Conservation (phyloP, 2,113 vertebrate genomes). For the Eira barbara region DNA sequence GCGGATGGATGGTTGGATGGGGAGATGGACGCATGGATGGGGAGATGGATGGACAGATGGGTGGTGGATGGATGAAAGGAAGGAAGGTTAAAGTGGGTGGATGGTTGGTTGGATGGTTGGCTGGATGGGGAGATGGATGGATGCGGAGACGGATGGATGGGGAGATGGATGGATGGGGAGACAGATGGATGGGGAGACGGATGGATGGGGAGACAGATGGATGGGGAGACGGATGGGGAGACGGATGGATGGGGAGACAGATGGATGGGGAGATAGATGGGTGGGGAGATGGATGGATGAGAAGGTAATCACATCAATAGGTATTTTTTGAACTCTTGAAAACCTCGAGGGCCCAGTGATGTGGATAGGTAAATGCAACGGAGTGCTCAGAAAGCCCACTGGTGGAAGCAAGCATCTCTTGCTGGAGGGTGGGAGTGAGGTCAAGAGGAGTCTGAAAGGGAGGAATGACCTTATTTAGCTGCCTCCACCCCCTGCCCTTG, state of each 20-base stretch:
- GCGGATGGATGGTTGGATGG: not conserved
- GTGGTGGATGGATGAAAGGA: no score
- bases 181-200: no score
- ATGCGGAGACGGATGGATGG: no score
- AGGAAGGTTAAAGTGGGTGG: not conserved
- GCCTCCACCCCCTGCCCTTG: not conserved
- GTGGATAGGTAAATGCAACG: no score
- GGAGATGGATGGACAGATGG: not conserved
- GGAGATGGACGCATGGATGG: not conserved
- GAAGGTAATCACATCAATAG: no score
- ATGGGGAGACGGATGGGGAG: not conserved
- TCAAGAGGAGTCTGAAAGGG: not conserved
- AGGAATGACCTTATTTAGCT: not conserved
- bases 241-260: no score
- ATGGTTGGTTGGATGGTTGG: not conserved
- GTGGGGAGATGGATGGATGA: no score
- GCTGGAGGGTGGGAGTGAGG: not conserved
- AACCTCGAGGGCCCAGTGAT: rapidly evolving
- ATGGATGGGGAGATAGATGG: not conserved
- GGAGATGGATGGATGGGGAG: no score
- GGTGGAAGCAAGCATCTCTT: rapidly evolving
- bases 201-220: no score
- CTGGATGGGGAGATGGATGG: not conserved
- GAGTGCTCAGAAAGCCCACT: not conserved
- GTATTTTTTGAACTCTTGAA: not conserved